Evolutionary conservation across 1,140 invertebrate species (phyloP).

Genomic region (Steinernema feltiae): DNA sequence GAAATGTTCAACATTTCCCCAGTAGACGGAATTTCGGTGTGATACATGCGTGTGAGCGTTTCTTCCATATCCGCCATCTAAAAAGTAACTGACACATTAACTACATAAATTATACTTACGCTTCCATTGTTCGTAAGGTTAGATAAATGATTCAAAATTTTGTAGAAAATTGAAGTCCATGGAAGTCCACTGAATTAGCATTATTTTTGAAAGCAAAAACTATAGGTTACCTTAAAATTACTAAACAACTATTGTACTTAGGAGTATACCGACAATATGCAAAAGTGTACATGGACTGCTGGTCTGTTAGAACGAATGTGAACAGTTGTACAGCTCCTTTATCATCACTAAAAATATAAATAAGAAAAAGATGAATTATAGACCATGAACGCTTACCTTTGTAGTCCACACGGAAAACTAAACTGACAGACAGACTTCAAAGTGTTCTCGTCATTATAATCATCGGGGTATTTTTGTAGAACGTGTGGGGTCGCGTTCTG

Average conservation of each 20-base stretch:
- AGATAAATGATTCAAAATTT: conserved; percentile 49
- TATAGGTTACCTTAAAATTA: conserved; percentile 41
- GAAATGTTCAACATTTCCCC: conserved; percentile 34
- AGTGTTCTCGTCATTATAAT: conserved; percentile 40
- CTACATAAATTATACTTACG: conserved; percentile 26
- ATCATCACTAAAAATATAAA: conserved; percentile 35
- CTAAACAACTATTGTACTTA: conserved; percentile 44
- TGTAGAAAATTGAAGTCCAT: conserved; percentile 51
- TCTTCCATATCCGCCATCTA: conserved; percentile 38
- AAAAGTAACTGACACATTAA: conserved; percentile 14
- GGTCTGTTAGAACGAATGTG: conserved; percentile 47
- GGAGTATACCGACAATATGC: conserved; percentile 50
- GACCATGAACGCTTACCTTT: conserved; percentile 17
- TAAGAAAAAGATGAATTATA: background rate
- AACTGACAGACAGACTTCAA: conserved; percentile 43
- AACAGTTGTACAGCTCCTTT: conserved; percentile 51
- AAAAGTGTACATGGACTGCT: conserved; percentile 42
- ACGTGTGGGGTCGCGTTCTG: conserved; percentile 12
- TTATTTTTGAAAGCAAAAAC: conserved; percentile 11
- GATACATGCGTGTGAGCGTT: conserved; percentile 46
- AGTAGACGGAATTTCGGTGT: conserved; percentile 46
- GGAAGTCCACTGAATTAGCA: conserved; percentile 41
- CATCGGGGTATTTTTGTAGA: conserved; percentile 41
- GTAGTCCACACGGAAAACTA: conserved; percentile 39
- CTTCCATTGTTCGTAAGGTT: conserved; percentile 45